Percentiles rank a stretch among this genome's conserved stretches.
Evolutionary conservation across 2,797 vertebrate genomes (phyloP).

Genomic region (Oreonectes daqikongensis): DNA sequence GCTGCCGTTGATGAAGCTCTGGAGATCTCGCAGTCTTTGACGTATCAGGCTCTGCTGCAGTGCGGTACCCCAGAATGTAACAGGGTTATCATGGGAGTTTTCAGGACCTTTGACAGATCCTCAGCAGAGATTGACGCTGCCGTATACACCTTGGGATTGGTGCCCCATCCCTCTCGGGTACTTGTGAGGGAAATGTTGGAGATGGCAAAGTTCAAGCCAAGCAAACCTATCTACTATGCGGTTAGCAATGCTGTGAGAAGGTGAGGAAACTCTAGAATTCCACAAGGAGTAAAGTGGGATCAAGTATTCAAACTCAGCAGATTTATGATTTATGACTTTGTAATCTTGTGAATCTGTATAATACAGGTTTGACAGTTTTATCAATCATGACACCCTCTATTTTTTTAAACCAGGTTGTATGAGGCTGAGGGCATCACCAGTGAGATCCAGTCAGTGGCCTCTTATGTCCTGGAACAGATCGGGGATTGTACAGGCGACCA

Average conservation of each 20-base stretch:
- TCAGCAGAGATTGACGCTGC: constrained; percentile 78
- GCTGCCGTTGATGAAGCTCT: constrained; percentile 80
- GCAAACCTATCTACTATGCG: constrained; percentile 87
- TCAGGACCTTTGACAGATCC: constrained; percentile 75
- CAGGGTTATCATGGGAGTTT: constrained; percentile 83
- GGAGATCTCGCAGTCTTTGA: constrained; percentile 76
- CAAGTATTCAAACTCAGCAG: too few relatives aligned
- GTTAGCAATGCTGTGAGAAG: constrained; percentile 87
- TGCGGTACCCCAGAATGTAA: constrained; percentile 92
- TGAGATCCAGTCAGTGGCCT: constrained; percentile 81
- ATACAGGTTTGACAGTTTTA: too few relatives aligned
- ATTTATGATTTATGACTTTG: too few relatives aligned
- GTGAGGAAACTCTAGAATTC: constrained; percentile 67
- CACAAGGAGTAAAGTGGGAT: too few relatives aligned
- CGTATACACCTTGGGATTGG: constrained; percentile 84
- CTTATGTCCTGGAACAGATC: constrained; percentile 81
- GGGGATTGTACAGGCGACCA: constrained; percentile 82
- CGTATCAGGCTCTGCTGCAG: constrained; percentile 87
- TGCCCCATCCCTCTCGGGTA: constrained; percentile 82
- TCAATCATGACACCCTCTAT: neutral
- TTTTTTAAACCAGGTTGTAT: constrained; percentile 77
- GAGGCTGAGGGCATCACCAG: constrained; percentile 72
- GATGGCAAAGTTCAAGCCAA: constrained; percentile 83
- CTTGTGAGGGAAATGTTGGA: constrained; percentile 85
- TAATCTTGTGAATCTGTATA: too few relatives aligned